Base-by-base conservation (phyloP, 2,888 invertebrate genomes). In the Sepioteuthis lessoniana region DNA sequence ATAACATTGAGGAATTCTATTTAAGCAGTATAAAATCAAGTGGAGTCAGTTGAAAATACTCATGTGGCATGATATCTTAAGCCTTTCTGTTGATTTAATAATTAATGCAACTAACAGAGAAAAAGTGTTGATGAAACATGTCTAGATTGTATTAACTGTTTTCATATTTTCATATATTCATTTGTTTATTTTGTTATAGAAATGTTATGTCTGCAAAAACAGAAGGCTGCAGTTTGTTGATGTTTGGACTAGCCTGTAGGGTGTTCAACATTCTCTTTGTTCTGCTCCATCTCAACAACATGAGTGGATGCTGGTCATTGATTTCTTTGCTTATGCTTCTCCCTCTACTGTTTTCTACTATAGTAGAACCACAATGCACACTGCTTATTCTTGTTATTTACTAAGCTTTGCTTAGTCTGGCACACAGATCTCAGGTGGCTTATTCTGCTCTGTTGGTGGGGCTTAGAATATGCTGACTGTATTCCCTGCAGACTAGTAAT, bases 291-390 rank as follows among this genome's bases (percentile, higher is more conserved):
- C 76, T 35, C 16, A 76, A 76, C 76, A 76, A 76, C 35, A 76
- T 13, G n/a, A n/a, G 76, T 76, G 76, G 76, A 76, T 76, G 76
- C 76, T 76, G n/a, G 76, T n/a, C 76, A 76, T 76, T 76, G 76
- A 76, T 35, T 76, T 76, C n/a, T 35, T 76, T 76, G 76, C 31
- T 76, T 76, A 3, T 76, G 76, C 76, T 28, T 76, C 31, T 76
- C 76, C 10, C n/a, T 76, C 10, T 4, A 35, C 35, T 35, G 13
- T 42, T 35, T n/a, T 35, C n/a, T 76, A 13, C n/a, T 76, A 35
- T 76, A 8, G n/a, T n/a, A n/a, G 13, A n/a, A 76, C n/a, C n/a
- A 76, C 76, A 76, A 76, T 16, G 0, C 4, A 16, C 35, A 16
- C 16, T 76, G 76, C 76, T 42, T 42, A 42, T 42, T 42, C 42